Conservation (phyloP, 2,113 vertebrate genomes). For the Verasper variegatus region DNA sequence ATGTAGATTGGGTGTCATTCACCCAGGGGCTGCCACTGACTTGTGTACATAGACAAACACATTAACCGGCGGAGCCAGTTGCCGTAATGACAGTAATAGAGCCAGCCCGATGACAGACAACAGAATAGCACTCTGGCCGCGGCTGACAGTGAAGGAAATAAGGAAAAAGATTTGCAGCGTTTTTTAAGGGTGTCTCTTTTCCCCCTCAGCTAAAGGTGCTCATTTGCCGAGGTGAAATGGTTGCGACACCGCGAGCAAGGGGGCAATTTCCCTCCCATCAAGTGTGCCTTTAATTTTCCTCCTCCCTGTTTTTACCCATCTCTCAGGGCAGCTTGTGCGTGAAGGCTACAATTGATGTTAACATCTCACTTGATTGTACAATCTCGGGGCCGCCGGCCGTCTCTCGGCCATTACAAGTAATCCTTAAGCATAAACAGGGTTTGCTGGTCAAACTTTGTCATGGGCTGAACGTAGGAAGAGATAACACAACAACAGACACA, state of each 20-base stretch:
- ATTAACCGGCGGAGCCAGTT: slow-evolving; percentile 70
- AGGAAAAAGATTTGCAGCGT: slow-evolving; percentile 62
- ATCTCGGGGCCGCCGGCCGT: slow-evolving; percentile 30
- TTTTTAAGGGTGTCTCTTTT: slow-evolving; percentile 39
- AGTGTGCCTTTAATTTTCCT: slow-evolving; percentile 77
- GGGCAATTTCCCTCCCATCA: slow-evolving; percentile 80
- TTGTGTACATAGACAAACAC: slow-evolving; percentile 79
- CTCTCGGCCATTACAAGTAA: slow-evolving; percentile 25
- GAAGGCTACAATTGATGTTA: slow-evolving; percentile 79
- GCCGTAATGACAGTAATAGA: slow-evolving; percentile 82
- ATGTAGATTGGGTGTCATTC: slow-evolving; percentile 85
- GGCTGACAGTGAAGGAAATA: slow-evolving; percentile 80
- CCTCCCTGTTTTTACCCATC: slow-evolving; percentile 25
- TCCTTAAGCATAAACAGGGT: slow-evolving; percentile 10
- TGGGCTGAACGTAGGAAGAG: no score
- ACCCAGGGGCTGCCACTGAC: slow-evolving; percentile 37
- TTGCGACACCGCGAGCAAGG: slow-evolving; percentile 54
- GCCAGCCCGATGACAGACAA: slow-evolving; percentile 66
- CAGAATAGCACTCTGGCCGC: slow-evolving; percentile 69
- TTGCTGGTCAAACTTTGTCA: not conserved
- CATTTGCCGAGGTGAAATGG: slow-evolving; percentile 80
- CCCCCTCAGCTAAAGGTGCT: slow-evolving; percentile 71
- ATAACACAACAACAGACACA: not conserved
- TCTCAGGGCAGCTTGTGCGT: slow-evolving; percentile 36
- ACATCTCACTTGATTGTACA: slow-evolving; percentile 73